Conservation (phyloP, 2,113 vertebrate genomes). For the Stegostoma tigrinum region DNA sequence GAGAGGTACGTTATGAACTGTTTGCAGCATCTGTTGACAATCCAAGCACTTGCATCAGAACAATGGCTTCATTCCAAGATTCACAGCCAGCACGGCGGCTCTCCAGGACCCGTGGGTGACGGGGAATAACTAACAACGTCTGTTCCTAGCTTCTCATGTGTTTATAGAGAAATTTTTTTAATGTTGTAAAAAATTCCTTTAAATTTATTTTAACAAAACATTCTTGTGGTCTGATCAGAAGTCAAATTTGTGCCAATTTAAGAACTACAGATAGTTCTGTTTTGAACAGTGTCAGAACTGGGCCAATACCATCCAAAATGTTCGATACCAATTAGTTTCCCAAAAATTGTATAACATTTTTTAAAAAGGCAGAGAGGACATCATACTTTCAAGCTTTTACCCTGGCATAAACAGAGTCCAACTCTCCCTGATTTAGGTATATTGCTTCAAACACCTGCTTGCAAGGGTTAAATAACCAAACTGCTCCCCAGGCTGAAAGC, state of each 20-base stretch:
- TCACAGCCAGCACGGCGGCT: not conserved
- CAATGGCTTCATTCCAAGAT: not conserved
- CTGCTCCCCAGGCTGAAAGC: not conserved
- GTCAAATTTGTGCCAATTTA: not conserved
- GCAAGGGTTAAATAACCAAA: not conserved
- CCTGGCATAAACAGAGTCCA: not conserved
- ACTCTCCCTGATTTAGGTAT: not conserved
- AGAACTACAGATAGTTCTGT: not conserved
- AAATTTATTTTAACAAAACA: not conserved
- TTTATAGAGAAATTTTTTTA: not conserved
- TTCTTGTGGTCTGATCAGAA: not conserved
- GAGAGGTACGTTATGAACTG: not conserved
- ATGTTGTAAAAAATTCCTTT: too few relatives aligned
- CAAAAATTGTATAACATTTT: not conserved
- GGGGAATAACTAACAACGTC: not conserved
- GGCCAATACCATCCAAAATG: not conserved
- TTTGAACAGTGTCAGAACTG: not conserved
- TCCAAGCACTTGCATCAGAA: not conserved
- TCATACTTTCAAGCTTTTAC: not conserved
- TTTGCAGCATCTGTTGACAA: not conserved
- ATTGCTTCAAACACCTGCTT: not conserved
- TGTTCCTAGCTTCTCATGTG: not conserved
- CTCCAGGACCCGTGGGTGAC: not conserved
- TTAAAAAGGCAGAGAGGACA: not conserved
- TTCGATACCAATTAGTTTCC: not conserved